Evolutionary conservation across 2,888 invertebrate species (phyloP), one percentile per base, ranked within the genome.

Genomic region (Lordiphosa andalusiaca): DNA sequence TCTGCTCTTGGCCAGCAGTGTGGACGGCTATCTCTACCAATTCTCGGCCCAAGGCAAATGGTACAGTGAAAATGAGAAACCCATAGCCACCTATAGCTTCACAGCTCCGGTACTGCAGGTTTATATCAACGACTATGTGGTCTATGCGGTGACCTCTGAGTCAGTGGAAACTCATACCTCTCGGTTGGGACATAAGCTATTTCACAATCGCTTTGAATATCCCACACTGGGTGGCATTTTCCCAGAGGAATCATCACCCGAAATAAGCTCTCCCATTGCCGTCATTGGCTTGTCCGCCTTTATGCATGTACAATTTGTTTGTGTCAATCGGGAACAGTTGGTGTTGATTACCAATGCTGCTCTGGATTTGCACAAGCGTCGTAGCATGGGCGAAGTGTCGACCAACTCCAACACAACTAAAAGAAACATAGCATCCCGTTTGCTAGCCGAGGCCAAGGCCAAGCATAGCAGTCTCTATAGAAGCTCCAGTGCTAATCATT

Each of bases 141-240:
- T 94, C n/a, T 94, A 95, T 85, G 94, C 94, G 0, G 88, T 95
- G 13, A 95, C 95, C 0, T 93, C 93, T 63, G 93, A 93, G 55
- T 95, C 95, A 0, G 90, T 95, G 39, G 95, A 95, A 88, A 93
- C 94, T 0, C 95, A 95, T 80, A 95, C 95, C 0, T 90, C 92
- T 19, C 90, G 93, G 42, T 91, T 93, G 50, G 92, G 93, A 0
- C 93, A 93, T 76, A 91, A 92, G 63, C 85, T 93, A 1, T 91
- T 92, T 50, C 90, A 91, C 35, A 89, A 88, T 72, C 87, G 88
- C 10, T 89, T 88, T 53, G 89, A 90, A 67, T 89, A 89, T 65
- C 89, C 89, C 41, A 83, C 86, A 46, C 77, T 88, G 33, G 86
- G 88, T 2, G 78, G 78, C 6, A 68, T 88, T 6, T 89, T 87